These are phyloP conservation scores for Cavia porcellus DNA, from an alignment of 2,113 vertebrate species.

Conservation along the genomic window DNA sequence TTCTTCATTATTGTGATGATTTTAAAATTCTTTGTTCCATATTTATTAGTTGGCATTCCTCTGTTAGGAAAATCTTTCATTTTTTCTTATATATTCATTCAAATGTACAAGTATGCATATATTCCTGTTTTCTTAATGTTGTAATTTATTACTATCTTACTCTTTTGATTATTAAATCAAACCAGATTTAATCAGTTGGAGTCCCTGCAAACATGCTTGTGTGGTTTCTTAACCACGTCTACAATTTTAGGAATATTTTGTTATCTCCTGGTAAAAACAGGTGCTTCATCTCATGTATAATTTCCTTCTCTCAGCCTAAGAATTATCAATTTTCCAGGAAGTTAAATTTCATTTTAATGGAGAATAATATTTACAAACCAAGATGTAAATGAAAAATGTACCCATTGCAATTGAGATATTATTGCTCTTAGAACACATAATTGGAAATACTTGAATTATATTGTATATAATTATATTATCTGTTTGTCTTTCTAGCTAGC, in stretches of 20 bases:
- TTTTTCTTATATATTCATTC: neutral
- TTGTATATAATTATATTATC: neutral
- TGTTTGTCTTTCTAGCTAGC: neutral
- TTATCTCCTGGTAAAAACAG: too few relatives aligned
- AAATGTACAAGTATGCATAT: neutral
- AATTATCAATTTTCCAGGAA: too few relatives aligned
- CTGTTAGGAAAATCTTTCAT: neutral
- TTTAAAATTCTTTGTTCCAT: neutral
- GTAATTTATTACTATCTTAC: neutral
- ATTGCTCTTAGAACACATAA: neutral
- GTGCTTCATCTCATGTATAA: too few relatives aligned
- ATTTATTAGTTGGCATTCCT: neutral
- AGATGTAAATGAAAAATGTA: neutral
- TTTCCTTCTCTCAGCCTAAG: too few relatives aligned
- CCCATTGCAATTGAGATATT: neutral
- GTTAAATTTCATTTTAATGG: neutral
- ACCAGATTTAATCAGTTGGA: neutral
- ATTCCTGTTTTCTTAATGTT: neutral
- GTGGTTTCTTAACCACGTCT: neutral
- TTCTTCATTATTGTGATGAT: neutral
- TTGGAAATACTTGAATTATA: neutral
- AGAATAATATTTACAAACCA: neutral
- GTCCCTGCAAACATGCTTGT: neutral
- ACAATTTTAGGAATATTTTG: too few relatives aligned
- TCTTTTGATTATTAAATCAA: neutral